A percentile compares a stretch with the other conserved stretches of the same genome.
Conservation (phyloP, 2,113 vertebrate species). For the Phrynosoma blainvillii region DNA sequence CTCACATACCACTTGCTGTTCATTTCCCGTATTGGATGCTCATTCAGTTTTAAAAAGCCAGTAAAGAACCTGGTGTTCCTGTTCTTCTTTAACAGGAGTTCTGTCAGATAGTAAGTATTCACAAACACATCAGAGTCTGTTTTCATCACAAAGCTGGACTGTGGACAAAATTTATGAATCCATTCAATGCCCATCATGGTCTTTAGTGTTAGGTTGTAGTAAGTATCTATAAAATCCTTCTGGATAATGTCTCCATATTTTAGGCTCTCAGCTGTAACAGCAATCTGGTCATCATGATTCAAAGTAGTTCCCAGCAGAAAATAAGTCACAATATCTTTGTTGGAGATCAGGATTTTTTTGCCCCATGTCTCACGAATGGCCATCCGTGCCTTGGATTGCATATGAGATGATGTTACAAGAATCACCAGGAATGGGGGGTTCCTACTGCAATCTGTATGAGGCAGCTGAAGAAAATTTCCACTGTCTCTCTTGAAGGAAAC, state of each 20-base stretch:
- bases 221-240: constrained; percentile 75
- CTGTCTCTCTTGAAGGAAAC: background rate
- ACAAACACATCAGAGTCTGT: constrained; percentile 81
- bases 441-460: constrained; percentile 57
- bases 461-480: constrained; percentile 63
- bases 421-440: constrained; percentile 73
- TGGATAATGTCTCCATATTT: constrained; percentile 78
- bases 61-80: constrained; percentile 70
- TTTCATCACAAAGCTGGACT: constrained; percentile 79
- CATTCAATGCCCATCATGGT: constrained; percentile 82
- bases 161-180: constrained; percentile 73
- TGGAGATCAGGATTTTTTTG: background rate
- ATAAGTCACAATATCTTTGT: constrained; percentile 53
- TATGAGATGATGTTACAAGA: constrained; percentile 68
- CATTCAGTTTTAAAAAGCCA: constrained; percentile 72
- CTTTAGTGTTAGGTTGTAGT: constrained; percentile 81
- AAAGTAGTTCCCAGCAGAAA: constrained; percentile 75
- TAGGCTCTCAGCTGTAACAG: constrained; percentile 52
- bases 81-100: constrained; percentile 75
- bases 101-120: constrained; percentile 74
- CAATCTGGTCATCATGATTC: constrained; percentile 24
- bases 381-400: constrained; percentile 43
- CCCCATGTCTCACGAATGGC: constrained; percentile 79
- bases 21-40: constrained; percentile 65
- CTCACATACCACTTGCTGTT: constrained; percentile 80